A percentile compares a stretch with the other conserved stretches of the same genome.
phyloP scores from a whole-genome alignment of 2,888 invertebrate species.

The Trichopria drosophilae region DNA sequence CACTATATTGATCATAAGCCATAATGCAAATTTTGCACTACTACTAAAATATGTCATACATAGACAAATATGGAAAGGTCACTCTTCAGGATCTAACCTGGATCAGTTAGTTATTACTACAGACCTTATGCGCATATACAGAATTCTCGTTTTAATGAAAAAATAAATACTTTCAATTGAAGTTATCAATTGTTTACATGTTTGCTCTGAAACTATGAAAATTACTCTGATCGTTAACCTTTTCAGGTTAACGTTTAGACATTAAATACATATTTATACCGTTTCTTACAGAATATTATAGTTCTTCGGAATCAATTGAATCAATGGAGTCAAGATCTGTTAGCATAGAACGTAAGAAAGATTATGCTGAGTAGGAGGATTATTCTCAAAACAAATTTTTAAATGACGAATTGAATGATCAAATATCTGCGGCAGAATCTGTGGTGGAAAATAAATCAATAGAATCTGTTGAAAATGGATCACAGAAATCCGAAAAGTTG shows the following conservation, averaged over 20 bases:
- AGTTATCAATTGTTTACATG: too few relatives aligned
- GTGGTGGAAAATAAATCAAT: neutral
- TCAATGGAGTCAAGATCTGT: neutral
- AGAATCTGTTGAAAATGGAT: neutral
- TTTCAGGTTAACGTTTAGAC: too few relatives aligned
- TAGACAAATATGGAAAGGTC: neutral
- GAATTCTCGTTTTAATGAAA: too few relatives aligned
- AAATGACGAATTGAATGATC: too few relatives aligned
- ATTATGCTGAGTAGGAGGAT: neutral
- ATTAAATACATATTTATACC: too few relatives aligned
- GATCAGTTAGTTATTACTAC: slow-evolving; percentile 1
- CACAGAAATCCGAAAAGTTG: neutral
- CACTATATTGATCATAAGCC: neutral
- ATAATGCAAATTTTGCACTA: neutral
- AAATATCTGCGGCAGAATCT: too few relatives aligned
- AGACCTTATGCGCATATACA: neutral
- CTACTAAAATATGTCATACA: too few relatives aligned
- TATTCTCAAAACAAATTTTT: too few relatives aligned
- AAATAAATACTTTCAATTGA: neutral
- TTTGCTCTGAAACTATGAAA: too few relatives aligned
- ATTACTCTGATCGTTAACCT: too few relatives aligned
- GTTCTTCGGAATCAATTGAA: too few relatives aligned
- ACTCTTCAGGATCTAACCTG: neutral
- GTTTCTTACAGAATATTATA: too few relatives aligned
- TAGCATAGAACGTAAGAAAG: neutral